Conservation (phyloP, 2,888 invertebrate species). For the Baccha elongata region DNA sequence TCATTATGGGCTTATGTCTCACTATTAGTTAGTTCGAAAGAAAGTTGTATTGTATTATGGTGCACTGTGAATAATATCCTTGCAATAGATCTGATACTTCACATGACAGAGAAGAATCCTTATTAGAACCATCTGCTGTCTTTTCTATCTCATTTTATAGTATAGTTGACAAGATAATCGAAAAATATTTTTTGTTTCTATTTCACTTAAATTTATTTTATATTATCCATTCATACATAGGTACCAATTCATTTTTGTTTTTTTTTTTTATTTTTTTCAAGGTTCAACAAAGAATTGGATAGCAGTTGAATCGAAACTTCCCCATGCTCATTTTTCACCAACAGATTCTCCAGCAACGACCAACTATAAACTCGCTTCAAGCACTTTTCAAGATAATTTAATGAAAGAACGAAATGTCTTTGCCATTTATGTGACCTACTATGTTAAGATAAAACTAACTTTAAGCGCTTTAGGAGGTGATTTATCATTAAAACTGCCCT, state of each 20-base stretch:
- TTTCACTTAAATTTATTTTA: too few species aligned
- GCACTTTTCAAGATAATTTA: slow-evolving; percentile 75
- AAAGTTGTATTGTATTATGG: too few species aligned
- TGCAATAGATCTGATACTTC: too few species aligned
- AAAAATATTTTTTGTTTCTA: too few species aligned
- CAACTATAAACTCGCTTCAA: slow-evolving; percentile 76
- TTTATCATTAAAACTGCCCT: slow-evolving; percentile 89
- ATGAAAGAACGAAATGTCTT: slow-evolving; percentile 86
- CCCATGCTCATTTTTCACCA: slow-evolving; percentile 81
- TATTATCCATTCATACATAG: too few species aligned
- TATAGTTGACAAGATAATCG: too few species aligned
- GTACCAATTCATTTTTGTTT: not conserved
- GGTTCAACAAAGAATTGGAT: slow-evolving; percentile 94
- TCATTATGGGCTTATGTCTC: too few species aligned
- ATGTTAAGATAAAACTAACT: slow-evolving; percentile 91
- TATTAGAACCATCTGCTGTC: too few species aligned
- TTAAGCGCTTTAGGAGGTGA: slow-evolving; percentile 91
- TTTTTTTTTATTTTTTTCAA: slow-evolving; percentile 69
- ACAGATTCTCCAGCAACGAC: slow-evolving; percentile 67
- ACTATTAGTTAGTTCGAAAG: too few species aligned
- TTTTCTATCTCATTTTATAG: too few species aligned
- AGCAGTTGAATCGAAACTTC: slow-evolving; percentile 90
- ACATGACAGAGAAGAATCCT: too few species aligned
- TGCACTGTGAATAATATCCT: too few species aligned
- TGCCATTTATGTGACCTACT: slow-evolving; percentile 93